Conservation (phyloP, 2,113 vertebrate genomes). For the Gracilinanus agilis region DNA sequence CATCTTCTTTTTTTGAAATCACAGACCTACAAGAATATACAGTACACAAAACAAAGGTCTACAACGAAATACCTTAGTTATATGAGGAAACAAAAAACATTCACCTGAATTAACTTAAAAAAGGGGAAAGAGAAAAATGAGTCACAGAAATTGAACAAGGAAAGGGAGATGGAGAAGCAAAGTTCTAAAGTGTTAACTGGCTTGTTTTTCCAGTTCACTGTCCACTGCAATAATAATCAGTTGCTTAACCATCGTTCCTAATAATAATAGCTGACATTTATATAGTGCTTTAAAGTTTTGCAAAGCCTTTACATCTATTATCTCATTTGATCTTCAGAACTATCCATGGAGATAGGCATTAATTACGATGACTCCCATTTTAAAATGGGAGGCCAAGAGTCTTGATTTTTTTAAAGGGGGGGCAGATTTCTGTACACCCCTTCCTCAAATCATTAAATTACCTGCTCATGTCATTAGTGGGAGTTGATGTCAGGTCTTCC, state of each 20-base stretch:
- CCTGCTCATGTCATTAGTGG: neutral
- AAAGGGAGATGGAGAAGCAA: neutral
- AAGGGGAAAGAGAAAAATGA: neutral
- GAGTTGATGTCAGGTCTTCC: neutral
- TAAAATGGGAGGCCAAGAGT: neutral
- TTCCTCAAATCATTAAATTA: neutral
- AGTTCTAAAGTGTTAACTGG: neutral
- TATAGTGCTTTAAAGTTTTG: neutral
- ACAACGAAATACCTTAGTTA: constrained; percentile 39
- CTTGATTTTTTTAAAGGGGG: neutral
- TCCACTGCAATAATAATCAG: neutral
- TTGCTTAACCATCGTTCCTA: neutral
- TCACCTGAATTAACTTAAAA: neutral
- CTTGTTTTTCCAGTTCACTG: neutral
- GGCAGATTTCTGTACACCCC: constrained; percentile 41
- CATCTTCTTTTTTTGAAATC: constrained; percentile 26
- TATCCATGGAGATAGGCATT: neutral
- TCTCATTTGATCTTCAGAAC: neutral
- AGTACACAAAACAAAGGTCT: constrained; percentile 51
- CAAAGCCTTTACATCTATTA: neutral
- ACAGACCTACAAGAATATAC: constrained; percentile 8
- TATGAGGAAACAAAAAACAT: constrained; percentile 10
- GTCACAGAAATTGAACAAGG: neutral
- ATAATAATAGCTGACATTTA: neutral
- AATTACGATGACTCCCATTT: neutral